Conservation (phyloP, 2,888 invertebrate species). For the Ophioninae sp. region DNA sequence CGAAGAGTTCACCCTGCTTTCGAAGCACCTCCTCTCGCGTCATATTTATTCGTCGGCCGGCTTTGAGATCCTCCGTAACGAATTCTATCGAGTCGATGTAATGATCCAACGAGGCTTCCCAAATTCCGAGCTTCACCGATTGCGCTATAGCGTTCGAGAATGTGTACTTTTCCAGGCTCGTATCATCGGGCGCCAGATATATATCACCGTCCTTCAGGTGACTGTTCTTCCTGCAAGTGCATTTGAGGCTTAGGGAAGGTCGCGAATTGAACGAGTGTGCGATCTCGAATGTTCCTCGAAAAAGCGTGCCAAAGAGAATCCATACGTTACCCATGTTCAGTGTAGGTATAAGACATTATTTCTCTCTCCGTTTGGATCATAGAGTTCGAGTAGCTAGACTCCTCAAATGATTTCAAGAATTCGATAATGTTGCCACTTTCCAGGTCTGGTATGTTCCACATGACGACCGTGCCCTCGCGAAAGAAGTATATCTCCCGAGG, state of each 20-base stretch:
- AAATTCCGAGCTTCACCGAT: constrained; percentile 96
- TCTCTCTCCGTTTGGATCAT: constrained; percentile 91
- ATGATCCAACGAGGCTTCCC: constrained; percentile 93
- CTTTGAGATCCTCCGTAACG: constrained; percentile 90
- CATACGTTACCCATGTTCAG: constrained; percentile 80
- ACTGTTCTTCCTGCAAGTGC: constrained; percentile 77
- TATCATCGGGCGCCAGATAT: constrained; percentile 83
- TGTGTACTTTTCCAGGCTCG: constrained; percentile 92
- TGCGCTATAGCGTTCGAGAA: constrained; percentile 97
- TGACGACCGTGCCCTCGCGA: constrained; percentile 93
- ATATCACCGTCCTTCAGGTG: constrained; percentile 81
- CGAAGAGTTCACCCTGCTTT: constrained; percentile 94
- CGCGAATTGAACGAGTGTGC: background rate
- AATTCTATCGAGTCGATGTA: constrained; percentile 92
- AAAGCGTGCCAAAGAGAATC: background rate
- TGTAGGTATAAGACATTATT: constrained; percentile 90
- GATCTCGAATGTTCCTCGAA: background rate
- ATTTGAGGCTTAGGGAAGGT: background rate
- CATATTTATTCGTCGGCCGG: constrained; percentile 87
- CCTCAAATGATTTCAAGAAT: constrained; percentile 87
- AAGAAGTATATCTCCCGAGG: constrained; percentile 94
- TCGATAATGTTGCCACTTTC: constrained; percentile 90
- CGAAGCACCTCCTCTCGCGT: constrained; percentile 87
- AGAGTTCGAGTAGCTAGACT: constrained; percentile 86
- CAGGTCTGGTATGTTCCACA: constrained; percentile 94